Evolutionary conservation across 2,113 vertebrate species (phyloP).

Genomic region (Centrocercus urophasianus): DNA sequence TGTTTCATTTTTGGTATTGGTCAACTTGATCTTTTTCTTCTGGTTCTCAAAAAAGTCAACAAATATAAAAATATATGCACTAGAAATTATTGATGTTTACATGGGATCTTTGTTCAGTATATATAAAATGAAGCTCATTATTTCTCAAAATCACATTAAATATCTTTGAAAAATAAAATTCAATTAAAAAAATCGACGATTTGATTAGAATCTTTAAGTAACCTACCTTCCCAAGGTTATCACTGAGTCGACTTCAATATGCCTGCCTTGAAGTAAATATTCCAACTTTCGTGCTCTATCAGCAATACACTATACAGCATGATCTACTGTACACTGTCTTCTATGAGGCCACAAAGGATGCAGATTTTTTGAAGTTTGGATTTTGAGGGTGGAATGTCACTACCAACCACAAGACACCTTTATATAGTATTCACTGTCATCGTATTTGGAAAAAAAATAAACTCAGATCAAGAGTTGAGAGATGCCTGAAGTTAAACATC

Average conservation of each 20-base stretch:
- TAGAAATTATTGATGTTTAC: neutral
- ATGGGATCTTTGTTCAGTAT: neutral
- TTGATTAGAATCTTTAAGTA: neutral
- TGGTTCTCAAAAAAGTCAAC: neutral
- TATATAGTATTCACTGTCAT: neutral
- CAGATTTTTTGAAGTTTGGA: neutral
- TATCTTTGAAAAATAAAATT: neutral
- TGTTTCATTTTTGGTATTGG: neutral
- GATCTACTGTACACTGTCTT: neutral
- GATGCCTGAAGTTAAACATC: neutral
- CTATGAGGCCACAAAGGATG: neutral
- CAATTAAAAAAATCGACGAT: neutral
- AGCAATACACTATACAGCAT: neutral
- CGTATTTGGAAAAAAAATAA: neutral
- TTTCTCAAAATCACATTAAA: neutral
- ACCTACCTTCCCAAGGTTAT: neutral
- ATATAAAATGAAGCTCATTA: neutral
- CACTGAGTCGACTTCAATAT: accelerated
- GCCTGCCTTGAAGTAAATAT: neutral
- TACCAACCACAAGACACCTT: neutral
- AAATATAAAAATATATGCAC: neutral
- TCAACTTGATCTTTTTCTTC: neutral
- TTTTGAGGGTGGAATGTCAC: neutral
- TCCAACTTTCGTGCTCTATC: neutral
- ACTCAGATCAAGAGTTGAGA: neutral